Percentiles rank a stretch among this genome's conserved stretches.
Conservation (phyloP, 2,797 vertebrate species). For the Bucorvus abyssinicus region DNA sequence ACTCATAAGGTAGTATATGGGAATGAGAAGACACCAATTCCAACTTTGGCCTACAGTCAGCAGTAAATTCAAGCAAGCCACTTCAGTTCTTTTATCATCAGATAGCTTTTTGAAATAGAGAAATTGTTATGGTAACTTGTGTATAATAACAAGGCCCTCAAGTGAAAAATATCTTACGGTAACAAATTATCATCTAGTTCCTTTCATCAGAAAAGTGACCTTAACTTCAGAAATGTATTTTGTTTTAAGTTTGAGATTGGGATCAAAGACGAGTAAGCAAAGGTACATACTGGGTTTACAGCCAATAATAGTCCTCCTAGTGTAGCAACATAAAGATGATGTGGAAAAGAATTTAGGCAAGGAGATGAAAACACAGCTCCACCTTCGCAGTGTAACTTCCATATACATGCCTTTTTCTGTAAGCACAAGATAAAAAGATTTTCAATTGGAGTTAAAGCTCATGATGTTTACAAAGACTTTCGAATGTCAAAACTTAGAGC, state of each 20-base stretch:
- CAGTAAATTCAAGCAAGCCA: not conserved
- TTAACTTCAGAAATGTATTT: not conserved
- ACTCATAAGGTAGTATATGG: not conserved
- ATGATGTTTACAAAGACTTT: not conserved
- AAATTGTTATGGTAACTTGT: not conserved
- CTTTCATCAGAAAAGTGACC: not conserved
- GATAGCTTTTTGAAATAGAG: not conserved
- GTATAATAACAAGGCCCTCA: not conserved
- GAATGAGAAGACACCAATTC: not conserved
- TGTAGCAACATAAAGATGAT: constrained; percentile 85
- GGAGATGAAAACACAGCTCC: constrained; percentile 93
- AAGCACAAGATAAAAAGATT: not conserved
- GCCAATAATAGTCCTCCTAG: constrained; percentile 86
- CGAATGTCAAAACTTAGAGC: not conserved
- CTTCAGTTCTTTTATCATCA: not conserved
- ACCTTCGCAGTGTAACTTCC: constrained; percentile 84
- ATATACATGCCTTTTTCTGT: constrained; percentile 83
- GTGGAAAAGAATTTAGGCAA: constrained; percentile 74
- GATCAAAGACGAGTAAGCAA: not conserved
- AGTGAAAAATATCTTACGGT: not conserved
- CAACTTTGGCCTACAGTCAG: not conserved
- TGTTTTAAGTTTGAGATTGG: not conserved
- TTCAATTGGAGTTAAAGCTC: not conserved
- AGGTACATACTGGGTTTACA: constrained; percentile 82
- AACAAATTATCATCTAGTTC: not conserved